phyloP scores from a whole-genome alignment of 1,140 invertebrate genomes.

The Aphelenchoides fujianensis region DNA sequence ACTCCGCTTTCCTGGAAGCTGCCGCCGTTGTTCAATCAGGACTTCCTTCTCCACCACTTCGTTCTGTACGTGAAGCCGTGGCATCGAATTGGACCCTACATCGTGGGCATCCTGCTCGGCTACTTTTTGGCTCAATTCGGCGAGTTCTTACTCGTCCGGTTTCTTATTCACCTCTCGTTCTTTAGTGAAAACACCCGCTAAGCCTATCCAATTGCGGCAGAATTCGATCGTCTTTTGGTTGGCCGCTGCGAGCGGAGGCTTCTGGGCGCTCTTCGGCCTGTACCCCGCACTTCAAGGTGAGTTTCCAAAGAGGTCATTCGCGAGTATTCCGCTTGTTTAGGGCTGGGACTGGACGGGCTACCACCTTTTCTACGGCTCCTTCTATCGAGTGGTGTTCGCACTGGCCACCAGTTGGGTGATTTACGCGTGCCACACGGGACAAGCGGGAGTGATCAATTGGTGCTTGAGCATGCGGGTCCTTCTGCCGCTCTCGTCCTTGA shows the following conservation, averaged over 20 bases:
- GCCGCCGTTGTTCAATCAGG: conserved; percentile 43
- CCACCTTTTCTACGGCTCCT: conserved; percentile 40
- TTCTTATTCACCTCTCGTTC: too few species aligned
- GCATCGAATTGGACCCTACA: conserved; percentile 63
- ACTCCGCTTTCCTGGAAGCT: conserved; percentile 46
- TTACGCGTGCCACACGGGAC: conserved; percentile 50
- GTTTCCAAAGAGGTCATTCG: background rate
- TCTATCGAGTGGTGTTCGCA: conserved; percentile 41
- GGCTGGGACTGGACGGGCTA: conserved; percentile 51
- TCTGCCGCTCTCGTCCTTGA: conserved; percentile 41
- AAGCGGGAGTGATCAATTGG: conserved; percentile 38
- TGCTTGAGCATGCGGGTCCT: conserved; percentile 29
- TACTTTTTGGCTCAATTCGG: conserved; percentile 47
- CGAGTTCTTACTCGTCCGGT: too few species aligned
- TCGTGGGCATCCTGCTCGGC: conserved; percentile 63
- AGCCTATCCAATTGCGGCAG: background rate
- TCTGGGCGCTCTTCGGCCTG: conserved; percentile 42
- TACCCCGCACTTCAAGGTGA: conserved; percentile 42
- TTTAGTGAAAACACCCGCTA: background rate
- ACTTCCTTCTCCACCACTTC: conserved; percentile 48
- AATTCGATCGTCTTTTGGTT: conserved; percentile 20
- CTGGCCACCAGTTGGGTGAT: conserved; percentile 40
- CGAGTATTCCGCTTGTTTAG: background rate
- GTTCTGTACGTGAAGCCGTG: conserved; percentile 64
- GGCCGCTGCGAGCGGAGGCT: background rate